Base-by-base conservation (phyloP, 1,140 invertebrate genomes). In the Bombus impatiens region DNA sequence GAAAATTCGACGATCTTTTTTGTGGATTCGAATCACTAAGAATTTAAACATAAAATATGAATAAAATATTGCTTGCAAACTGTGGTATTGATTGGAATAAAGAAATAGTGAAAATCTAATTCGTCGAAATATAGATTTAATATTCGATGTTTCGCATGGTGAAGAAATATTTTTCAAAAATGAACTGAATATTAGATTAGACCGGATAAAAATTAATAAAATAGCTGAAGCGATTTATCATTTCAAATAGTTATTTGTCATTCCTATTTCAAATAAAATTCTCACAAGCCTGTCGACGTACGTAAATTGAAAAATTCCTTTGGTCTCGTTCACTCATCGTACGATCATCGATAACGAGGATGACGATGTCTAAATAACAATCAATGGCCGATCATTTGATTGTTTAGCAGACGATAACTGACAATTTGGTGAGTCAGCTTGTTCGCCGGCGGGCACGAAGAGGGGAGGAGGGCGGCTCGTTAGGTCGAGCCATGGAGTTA, bases 331-430 rank as follows among this genome's bases (percentile, higher is more conserved):
- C 25, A 13, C 28, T 71, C 15, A 1, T 71, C 9, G 6, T 22
- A 37, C 25, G 1, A 25, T 44, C 42, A 18, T 22, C 25, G 40
- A 28, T 44, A 40, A 35, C 12, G 57, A 62, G 40, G 62, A 83
- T 40, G 62, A 71, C 77, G 42, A 87, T 53, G 62, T 78, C 37
- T 57, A 62, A 74, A 68, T 78, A 68, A 32, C 42, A 32, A 83
- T 89, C 75, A 42, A 65, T 77, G 57, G 59, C 32, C 72, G 72
- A 89, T 84, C 42, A 47, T 78, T 37, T 78, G 78, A 89, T 89
- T 87, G 44, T 90, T 89, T 90, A 89, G 62, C 59, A 35, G 65
- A 89, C 76, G 81, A 89, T 86, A 85, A 47, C 57, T 68, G 79
- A 83, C 72, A 82, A 86, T 89, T 87, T 89, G 62, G 78, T 80